A percentile compares a stretch with the other conserved stretches of the same genome.
Evolutionary conservation across 1,140 invertebrate species (phyloP).

Genomic region (Diorhabda elongata): DNA sequence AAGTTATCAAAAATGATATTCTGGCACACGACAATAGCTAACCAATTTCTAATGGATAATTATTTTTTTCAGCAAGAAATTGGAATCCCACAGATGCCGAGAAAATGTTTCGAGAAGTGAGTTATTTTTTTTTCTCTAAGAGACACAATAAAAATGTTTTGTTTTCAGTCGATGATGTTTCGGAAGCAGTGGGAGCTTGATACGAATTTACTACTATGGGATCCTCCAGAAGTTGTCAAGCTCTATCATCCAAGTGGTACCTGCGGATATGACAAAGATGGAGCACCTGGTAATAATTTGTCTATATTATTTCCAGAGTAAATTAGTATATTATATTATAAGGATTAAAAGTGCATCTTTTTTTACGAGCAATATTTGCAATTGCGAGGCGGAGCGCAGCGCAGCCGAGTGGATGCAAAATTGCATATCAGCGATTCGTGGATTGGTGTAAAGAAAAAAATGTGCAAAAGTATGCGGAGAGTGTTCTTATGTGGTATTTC

Average conservation of each 20-base stretch:
- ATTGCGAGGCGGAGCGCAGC: too few relatives aligned
- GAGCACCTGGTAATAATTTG: conserved; percentile 64
- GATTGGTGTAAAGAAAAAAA: too few relatives aligned
- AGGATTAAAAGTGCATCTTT: too few relatives aligned
- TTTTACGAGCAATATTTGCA: too few relatives aligned
- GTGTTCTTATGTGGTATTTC: too few relatives aligned
- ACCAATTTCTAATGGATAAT: too few relatives aligned
- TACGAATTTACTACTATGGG: conserved; percentile 59
- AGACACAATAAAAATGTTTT: conserved; percentile 16
- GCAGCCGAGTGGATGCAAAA: too few relatives aligned
- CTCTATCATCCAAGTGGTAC: conserved; percentile 73
- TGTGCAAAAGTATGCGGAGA: too few relatives aligned
- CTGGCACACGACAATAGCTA: too few relatives aligned
- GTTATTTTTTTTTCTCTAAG: conserved; percentile 27
- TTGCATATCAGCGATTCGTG: too few relatives aligned
- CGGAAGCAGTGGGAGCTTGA: conserved; percentile 75
- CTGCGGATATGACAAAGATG: conserved; percentile 77
- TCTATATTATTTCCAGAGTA: background rate
- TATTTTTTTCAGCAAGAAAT: conserved; percentile 66
- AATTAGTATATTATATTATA: background rate
- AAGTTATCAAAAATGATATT: too few relatives aligned
- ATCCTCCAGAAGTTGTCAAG: conserved; percentile 64
- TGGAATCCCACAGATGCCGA: conserved; percentile 77
- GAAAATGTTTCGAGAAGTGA: conserved; percentile 80
- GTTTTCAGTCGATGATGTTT: conserved; percentile 70